A percentile compares a stretch with the other conserved stretches of the same genome.
Conservation (phyloP, 2,113 vertebrate genomes). For the Morone chrysops region DNA sequence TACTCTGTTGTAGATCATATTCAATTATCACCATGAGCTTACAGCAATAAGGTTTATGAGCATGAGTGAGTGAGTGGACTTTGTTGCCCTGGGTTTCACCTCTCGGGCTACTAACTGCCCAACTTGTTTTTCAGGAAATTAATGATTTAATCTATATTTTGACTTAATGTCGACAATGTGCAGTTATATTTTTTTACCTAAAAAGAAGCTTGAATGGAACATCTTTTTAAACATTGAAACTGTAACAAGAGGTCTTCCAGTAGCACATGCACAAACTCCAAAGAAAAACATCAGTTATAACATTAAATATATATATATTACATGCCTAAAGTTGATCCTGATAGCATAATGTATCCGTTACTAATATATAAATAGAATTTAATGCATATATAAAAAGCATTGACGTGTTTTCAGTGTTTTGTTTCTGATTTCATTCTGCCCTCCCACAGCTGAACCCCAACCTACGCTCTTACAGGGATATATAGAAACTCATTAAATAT, state of each 20-base stretch:
- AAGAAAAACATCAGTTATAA: too few species aligned
- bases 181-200: neutral
- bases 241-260: neutral
- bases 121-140: neutral
- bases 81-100: conserved; percentile 1
- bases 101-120: neutral
- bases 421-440: neutral
- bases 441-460: neutral
- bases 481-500: conserved; percentile 17
- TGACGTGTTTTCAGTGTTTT: neutral
- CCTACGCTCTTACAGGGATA: neutral
- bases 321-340: too few species aligned
- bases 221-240: neutral
- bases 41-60: neutral
- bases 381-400: neutral
- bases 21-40: neutral
- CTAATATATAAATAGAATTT: neutral
- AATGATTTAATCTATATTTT: neutral
- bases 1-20: neutral
- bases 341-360: too few species aligned
- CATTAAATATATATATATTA: too few species aligned
- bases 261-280: too few species aligned
- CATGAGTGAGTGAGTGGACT: neutral
- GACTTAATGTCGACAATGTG: neutral
- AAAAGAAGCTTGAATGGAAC: neutral